These are phyloP conservation scores for Platypus cylindrus DNA, from an alignment of 2,888 invertebrate genomes.

Conservation along the genomic window DNA sequence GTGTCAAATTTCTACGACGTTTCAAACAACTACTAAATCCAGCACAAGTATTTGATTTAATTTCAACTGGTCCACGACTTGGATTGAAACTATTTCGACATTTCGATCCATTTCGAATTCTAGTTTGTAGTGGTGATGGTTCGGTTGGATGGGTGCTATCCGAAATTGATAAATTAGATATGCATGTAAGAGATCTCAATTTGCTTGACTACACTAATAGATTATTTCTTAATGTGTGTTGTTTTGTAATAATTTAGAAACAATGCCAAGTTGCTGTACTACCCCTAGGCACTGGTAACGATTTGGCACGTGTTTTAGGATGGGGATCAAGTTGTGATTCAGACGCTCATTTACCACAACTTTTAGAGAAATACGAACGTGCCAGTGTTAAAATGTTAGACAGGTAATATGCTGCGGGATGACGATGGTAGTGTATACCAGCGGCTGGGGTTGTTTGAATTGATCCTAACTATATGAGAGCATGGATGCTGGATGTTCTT, in stretches of 20 bases:
- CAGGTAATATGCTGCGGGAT: no score
- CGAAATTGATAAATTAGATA: conserved; percentile 87
- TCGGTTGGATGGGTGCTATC: conserved; percentile 97
- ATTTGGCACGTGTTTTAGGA: conserved; percentile 85
- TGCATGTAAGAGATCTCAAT: conserved; percentile 67
- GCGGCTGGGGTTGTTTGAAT: no score
- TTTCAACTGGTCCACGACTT: conserved; percentile 74
- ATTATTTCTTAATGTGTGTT: neutral
- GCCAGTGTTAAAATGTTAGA: conserved; percentile 98
- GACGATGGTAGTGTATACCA: no score
- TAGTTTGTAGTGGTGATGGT: conserved; percentile 96
- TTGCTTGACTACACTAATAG: no score
- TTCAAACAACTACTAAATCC: conserved; percentile 94
- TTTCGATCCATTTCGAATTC: conserved; percentile 89
- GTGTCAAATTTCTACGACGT: conserved; percentile 85
- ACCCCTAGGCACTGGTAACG: conserved; percentile 93
- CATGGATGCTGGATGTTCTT: no score
- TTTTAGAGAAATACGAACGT: conserved; percentile 87
- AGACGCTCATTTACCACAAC: conserved; percentile 81
- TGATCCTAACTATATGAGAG: no score
- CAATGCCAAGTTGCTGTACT: conserved; percentile 91
- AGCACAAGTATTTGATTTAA: conserved; percentile 94
- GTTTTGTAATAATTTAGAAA: conserved; percentile 43
- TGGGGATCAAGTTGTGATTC: conserved; percentile 97
- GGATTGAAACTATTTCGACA: conserved; percentile 80